Evolutionary conservation across 2,113 vertebrate species (phyloP).

Genomic region (Brachypodius melanocephalos): DNA sequence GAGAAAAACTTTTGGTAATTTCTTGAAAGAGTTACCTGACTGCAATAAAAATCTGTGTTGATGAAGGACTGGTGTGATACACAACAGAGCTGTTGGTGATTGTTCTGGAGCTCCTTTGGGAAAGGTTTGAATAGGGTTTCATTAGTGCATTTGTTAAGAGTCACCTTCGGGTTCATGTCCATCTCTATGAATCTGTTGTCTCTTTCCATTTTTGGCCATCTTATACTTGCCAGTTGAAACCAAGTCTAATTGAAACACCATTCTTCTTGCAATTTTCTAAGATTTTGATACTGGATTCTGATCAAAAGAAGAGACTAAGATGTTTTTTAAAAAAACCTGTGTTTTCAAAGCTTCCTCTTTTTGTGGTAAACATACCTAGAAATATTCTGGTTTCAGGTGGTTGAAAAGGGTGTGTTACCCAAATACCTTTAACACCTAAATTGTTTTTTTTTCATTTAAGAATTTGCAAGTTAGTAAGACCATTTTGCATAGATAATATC

Average conservation of each 20-base stretch:
- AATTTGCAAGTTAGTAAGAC: background rate
- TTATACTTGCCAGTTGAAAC: background rate
- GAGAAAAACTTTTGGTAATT: background rate
- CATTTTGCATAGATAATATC: background rate
- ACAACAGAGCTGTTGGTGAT: background rate
- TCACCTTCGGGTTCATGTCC: background rate
- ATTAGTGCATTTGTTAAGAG: background rate
- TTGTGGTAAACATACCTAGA: background rate
- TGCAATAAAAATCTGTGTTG: background rate
- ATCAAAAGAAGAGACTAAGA: background rate
- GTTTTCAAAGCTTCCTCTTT: background rate
- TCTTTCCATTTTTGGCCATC: background rate
- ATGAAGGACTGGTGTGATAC: background rate
- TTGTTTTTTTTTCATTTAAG: background rate
- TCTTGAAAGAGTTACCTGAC: background rate
- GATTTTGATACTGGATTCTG: background rate
- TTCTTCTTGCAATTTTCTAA: background rate
- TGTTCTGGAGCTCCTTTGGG: background rate
- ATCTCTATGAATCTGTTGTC: accelerated
- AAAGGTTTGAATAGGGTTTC: background rate
- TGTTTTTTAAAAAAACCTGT: background rate
- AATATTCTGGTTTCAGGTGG: background rate
- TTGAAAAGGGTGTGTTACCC: background rate
- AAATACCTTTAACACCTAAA: background rate
- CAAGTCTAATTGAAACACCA: background rate